A percentile compares a stretch with the other conserved stretches of the same genome.
These are phyloP conservation scores for Ceratina australensis DNA, from an alignment of 1,140 invertebrate species.

Conservation along the genomic window DNA sequence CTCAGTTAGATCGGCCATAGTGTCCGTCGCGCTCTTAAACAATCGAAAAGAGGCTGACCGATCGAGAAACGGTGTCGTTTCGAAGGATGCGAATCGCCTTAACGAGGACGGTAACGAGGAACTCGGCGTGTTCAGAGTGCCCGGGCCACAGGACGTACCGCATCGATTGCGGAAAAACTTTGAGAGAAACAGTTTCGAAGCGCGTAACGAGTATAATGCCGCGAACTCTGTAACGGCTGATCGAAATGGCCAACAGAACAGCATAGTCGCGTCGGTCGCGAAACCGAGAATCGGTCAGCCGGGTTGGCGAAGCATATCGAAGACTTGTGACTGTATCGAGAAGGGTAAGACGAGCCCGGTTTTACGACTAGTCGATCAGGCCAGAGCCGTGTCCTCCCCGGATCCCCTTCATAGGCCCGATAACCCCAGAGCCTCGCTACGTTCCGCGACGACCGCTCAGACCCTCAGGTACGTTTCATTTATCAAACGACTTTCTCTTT, in stretches of 20 bases:
- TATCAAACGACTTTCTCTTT: conserved; percentile 40
- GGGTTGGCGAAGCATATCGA: conserved; percentile 74
- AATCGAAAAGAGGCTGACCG: not conserved
- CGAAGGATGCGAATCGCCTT: conserved; percentile 36
- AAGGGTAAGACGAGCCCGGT: conserved; percentile 74
- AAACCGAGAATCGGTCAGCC: conserved; percentile 70
- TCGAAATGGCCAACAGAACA: conserved; percentile 36
- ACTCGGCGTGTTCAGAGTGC: conserved; percentile 50
- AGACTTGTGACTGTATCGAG: conserved; percentile 76
- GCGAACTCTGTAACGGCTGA: conserved; percentile 17
- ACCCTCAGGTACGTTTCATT: conserved; percentile 76
- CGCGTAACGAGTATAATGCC: conserved; percentile 44
- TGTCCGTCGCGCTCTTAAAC: not conserved
- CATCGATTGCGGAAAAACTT: conserved; percentile 55
- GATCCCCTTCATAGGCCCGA: conserved; percentile 79
- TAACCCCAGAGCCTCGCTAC: conserved; percentile 74
- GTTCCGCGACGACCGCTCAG: conserved; percentile 71
- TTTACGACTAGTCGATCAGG: conserved; percentile 72
- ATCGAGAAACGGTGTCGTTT: conserved; percentile 39
- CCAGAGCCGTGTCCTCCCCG: conserved; percentile 80
- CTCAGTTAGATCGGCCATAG: conserved; percentile 30
- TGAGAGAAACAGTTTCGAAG: conserved; percentile 53
- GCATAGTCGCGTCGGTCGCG: conserved; percentile 12
- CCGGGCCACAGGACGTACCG: conserved; percentile 48
- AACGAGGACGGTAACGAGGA: conserved; percentile 4